Evolutionary conservation across 2,113 vertebrate genomes (phyloP).

Genomic region (Catharus bicknelli): DNA sequence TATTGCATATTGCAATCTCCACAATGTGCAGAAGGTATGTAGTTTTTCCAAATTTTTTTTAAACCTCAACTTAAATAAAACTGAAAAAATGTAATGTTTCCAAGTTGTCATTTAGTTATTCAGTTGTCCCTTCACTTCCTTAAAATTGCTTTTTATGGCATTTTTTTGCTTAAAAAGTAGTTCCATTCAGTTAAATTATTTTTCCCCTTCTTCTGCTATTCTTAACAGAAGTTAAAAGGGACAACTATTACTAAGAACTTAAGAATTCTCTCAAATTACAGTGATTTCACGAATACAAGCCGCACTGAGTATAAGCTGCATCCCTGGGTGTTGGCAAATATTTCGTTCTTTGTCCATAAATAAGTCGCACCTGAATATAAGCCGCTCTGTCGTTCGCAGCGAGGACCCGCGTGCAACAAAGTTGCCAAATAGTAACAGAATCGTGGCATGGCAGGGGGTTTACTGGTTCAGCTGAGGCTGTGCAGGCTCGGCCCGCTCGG

Average conservation of each 20-base stretch:
- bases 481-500: no score
- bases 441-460: no score
- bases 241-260: not conserved
- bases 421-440: no score
- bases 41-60: not conserved
- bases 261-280: not conserved
- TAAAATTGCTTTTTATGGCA: not conserved
- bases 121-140: not conserved
- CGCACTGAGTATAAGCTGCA: no score
- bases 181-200: not conserved
- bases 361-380: no score
- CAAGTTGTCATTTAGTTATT: not conserved
- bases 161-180: not conserved
- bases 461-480: no score
- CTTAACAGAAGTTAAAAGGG: not conserved
- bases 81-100: not conserved
- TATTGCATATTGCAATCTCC: not conserved
- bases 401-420: no score
- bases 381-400: no score
- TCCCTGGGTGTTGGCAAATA: no score
- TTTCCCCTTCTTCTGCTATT: not conserved
- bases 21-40: fast-evolving
- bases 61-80: not conserved
- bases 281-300: no score
- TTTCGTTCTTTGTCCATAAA: no score